These are phyloP conservation scores for Drosophila phalerata DNA, from an alignment of 2,888 invertebrate genomes.

Conservation along the genomic window DNA sequence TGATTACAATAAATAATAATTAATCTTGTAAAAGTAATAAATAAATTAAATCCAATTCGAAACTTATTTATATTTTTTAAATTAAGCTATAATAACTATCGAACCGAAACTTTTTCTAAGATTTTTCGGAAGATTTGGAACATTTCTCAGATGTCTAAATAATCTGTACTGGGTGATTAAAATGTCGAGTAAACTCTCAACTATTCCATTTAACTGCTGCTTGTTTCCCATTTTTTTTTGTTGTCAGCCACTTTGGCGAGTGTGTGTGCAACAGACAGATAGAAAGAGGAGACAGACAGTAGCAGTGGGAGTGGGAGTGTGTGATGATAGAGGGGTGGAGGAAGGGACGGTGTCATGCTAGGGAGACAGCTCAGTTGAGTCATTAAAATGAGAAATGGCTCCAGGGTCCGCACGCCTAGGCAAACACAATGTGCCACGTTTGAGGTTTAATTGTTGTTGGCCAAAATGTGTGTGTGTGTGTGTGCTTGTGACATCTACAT, in stretches of 20 bases:
- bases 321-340: not conserved
- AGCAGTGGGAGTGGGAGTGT: constrained; percentile 13
- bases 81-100: too few relatives aligned
- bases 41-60: too few relatives aligned
- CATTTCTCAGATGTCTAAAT: too few relatives aligned
- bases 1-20: too few relatives aligned
- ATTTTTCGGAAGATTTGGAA: too few relatives aligned
- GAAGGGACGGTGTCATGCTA: not conserved
- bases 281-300: constrained; percentile 40
- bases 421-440: constrained; percentile 65
- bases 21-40: too few relatives aligned
- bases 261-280: constrained; percentile 47
- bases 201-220: constrained; percentile 20
- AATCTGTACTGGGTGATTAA: constrained; percentile 6
- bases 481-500: constrained; percentile 35
- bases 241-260: constrained; percentile 52
- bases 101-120: too few relatives aligned
- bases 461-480: constrained; percentile 52
- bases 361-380: constrained; percentile 69
- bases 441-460: constrained; percentile 70
- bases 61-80: too few relatives aligned
- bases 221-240: constrained; percentile 29
- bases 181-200: constrained; percentile 15
- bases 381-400: constrained; percentile 79
- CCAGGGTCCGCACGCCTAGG: constrained; percentile 60